Percentiles rank a stretch among this genome's conserved stretches.
Evolutionary conservation across 2,888 invertebrate genomes (phyloP).

Genomic region (Ichneumon xanthorius): DNA sequence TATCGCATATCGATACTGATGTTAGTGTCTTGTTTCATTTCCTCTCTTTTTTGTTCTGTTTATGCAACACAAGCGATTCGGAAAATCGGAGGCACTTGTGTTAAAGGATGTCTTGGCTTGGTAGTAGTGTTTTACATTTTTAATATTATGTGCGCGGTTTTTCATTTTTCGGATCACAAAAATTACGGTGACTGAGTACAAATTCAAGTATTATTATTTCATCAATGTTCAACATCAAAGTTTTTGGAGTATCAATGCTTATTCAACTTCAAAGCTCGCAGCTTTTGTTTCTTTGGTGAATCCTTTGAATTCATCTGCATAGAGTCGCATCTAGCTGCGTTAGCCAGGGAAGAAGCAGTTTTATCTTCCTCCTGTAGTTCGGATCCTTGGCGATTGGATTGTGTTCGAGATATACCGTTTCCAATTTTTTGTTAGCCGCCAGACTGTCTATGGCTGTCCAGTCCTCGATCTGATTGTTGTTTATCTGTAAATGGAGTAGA

Average conservation of each 20-base stretch:
- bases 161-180: slow-evolving; percentile 30
- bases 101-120: slow-evolving; percentile 45
- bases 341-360: slow-evolving; percentile 93
- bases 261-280: slow-evolving; percentile 7
- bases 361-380: slow-evolving; percentile 96
- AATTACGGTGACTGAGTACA: slow-evolving; percentile 43
- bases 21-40: slow-evolving; percentile 39
- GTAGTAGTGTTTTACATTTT: slow-evolving; percentile 23
- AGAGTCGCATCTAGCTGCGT: slow-evolving; percentile 98
- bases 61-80: slow-evolving; percentile 57
- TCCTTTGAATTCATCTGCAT: slow-evolving; percentile 87
- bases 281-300: slow-evolving; percentile 13
- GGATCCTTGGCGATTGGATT: slow-evolving; percentile 95
- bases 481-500: slow-evolving; percentile 88
- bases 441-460: slow-evolving; percentile 95
- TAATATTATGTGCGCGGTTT: slow-evolving; percentile 11
- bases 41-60: slow-evolving; percentile 13
- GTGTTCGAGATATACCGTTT: slow-evolving; percentile 96
- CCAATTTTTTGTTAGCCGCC: slow-evolving; percentile 88
- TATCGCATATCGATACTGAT: slow-evolving; percentile 31
- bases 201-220: slow-evolving; percentile 60
- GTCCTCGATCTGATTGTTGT: slow-evolving; percentile 94
- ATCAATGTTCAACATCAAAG: slow-evolving; percentile 64
- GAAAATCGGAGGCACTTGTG: slow-evolving; percentile 59
- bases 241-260: slow-evolving; percentile 21